A percentile compares a stretch with the other conserved stretches of the same genome.
Conservation (phyloP, 2,888 invertebrate species). For the Cryptocephalus primarius region DNA sequence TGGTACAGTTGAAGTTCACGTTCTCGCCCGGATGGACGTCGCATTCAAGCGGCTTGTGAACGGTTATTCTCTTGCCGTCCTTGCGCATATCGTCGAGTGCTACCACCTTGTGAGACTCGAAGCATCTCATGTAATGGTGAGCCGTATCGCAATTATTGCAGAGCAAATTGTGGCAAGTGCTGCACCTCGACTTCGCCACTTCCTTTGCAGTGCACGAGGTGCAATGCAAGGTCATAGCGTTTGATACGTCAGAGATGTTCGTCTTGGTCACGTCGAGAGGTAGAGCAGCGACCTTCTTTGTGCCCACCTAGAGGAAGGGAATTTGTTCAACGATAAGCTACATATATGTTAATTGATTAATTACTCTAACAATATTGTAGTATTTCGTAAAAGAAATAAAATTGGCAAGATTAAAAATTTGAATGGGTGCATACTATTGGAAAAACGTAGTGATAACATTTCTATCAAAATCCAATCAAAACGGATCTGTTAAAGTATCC, state of each 20-base stretch:
- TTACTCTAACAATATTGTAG: no score
- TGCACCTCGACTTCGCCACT: slow-evolving; percentile 86
- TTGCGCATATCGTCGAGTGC: slow-evolving; percentile 79
- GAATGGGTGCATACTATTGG: no score
- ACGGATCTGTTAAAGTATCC: no score
- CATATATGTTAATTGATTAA: neutral
- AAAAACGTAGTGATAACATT: no score
- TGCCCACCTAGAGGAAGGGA: slow-evolving; percentile 45
- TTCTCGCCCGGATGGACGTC: slow-evolving; percentile 70
- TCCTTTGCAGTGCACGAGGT: slow-evolving; percentile 94
- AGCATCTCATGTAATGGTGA: slow-evolving; percentile 94
- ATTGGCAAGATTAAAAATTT: no score
- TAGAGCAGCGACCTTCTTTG: slow-evolving; percentile 67
- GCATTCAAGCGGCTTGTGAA: slow-evolving; percentile 85
- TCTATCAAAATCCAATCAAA: no score
- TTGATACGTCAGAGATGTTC: slow-evolving; percentile 72
- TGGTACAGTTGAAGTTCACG: slow-evolving; percentile 79
- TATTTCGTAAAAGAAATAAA: no score
- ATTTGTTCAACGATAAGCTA: neutral
- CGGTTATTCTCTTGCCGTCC: slow-evolving; percentile 63
- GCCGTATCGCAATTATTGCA: slow-evolving; percentile 92
- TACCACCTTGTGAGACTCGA: slow-evolving; percentile 87
- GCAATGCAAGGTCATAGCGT: slow-evolving; percentile 57
- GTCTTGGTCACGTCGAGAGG: slow-evolving; percentile 80
- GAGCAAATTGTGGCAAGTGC: slow-evolving; percentile 88